Percentiles rank a stretch among this genome's conserved stretches.
Evolutionary conservation across 2,888 invertebrate species (phyloP).

Genomic region (Hoplodrina blanda): DNA sequence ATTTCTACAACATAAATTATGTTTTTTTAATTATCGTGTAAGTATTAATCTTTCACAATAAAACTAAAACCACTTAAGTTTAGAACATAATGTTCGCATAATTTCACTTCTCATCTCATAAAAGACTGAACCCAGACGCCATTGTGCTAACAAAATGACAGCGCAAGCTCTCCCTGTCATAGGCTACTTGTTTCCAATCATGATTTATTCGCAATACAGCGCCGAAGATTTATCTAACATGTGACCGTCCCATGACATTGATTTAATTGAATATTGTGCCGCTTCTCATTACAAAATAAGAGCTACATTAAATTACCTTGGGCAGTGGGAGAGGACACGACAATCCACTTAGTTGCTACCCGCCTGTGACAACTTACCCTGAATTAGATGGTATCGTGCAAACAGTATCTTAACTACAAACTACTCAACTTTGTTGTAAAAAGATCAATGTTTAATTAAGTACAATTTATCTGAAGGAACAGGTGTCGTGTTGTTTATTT

Average conservation of each 20-base stretch:
- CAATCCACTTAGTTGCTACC: constrained; percentile 77
- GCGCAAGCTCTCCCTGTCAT: constrained; percentile 70
- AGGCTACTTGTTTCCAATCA: constrained; percentile 66
- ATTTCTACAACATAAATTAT: too few species aligned
- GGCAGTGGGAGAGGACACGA: constrained; percentile 79
- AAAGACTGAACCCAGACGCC: constrained; percentile 36
- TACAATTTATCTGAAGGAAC: constrained; percentile 64
- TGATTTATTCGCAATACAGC: constrained; percentile 65
- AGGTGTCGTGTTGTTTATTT: constrained; percentile 50
- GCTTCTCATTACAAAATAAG: constrained; percentile 77
- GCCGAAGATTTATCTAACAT: constrained; percentile 64
- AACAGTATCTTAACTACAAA: constrained; percentile 59
- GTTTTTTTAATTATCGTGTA: too few species aligned
- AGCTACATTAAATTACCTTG: constrained; percentile 70
- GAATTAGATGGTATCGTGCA: constrained; percentile 68
- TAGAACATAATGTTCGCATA: constrained; percentile 11
- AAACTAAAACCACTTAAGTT: constrained; percentile 10
- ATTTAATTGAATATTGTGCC: constrained; percentile 73
- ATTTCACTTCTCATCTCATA: constrained; percentile 26
- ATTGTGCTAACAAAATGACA: constrained; percentile 37
- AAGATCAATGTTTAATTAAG: constrained; percentile 71
- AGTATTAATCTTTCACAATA: not conserved
- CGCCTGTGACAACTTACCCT: constrained; percentile 69
- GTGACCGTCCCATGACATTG: constrained; percentile 64
- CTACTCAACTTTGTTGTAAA: constrained; percentile 68